Conservation (phyloP, 1,140 invertebrate species). For the Drosophila pectinifera region DNA sequence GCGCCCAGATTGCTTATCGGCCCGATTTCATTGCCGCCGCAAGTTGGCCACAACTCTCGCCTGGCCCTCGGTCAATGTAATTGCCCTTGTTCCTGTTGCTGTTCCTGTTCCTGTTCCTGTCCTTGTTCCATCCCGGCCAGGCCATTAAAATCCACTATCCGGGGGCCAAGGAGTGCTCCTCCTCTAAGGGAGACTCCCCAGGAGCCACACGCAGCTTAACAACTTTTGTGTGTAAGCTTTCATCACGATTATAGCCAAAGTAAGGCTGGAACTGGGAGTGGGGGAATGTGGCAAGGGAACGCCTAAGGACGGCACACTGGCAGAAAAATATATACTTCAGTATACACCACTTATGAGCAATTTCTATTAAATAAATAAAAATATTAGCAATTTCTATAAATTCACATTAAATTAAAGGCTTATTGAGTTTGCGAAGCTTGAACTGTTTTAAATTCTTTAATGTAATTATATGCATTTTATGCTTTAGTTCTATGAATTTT, state of each 20-base stretch:
- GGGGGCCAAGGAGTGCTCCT: constrained; percentile 10
- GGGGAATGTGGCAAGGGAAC: no score
- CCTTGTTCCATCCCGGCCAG: not conserved
- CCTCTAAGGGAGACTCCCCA: constrained; percentile 11
- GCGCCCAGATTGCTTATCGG: constrained; percentile 31
- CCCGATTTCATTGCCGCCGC: constrained; percentile 13
- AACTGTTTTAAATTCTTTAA: no score
- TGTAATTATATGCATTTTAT: no score
- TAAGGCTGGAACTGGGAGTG: constrained; percentile 1
- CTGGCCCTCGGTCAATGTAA: constrained; percentile 27
- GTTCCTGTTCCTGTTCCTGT: not conserved
- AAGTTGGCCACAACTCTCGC: constrained; percentile 13
- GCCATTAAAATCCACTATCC: constrained; percentile 22
- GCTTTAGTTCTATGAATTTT: no score
- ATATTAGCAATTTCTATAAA: no score
- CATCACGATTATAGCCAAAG: constrained; percentile 29
- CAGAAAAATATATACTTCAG: not conserved
- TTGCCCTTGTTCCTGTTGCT: constrained; percentile 17
- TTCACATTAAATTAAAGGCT: no score
- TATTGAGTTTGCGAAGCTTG: no score
- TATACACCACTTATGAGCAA: no score
- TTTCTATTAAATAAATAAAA: no score
- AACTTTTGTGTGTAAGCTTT: constrained; percentile 43
- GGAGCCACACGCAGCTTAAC: constrained; percentile 31
- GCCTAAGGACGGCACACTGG: not conserved